Evolutionary conservation across 2,113 vertebrate species (phyloP), one percentile per base, ranked within the genome.

Genomic region (Turdus rufiventris): DNA sequence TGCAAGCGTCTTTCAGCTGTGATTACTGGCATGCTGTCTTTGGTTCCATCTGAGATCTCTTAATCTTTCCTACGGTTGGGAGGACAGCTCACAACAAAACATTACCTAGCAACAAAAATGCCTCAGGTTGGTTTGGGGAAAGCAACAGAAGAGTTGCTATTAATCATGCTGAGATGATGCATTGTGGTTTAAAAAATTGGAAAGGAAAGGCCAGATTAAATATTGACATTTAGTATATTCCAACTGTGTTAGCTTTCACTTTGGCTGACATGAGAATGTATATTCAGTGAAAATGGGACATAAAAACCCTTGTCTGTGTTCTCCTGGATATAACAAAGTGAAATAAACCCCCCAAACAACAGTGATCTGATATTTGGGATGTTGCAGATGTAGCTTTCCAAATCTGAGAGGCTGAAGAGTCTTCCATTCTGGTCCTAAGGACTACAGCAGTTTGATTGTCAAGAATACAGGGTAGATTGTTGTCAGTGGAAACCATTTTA

Each of bases 61-160:
- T 96, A 90, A 91, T 89, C 82, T 92, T 90, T 65, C 75, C 89
- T 38, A 3, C 88, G 62, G 77, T 72, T 89, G 67, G 91, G 83
- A 96, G 91, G 88, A 94, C 79, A 86, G 74, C 89, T 95, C 76
- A 58, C 78, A 91, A 87, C 85, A 96, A 62, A 80, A 94, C 73
- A 96, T 91, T 92, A 95, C 94, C 94, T 93, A 96, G 93, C 95
- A 96, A 96, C 95, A 95, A 91, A 94, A 93, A 91, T 95, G 95
- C 76, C 74, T 89, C 73, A 95, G 93, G 86, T 90, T 57, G n/a
- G 66, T 76, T 85, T 73, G 74, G 82, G 85, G 71, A 96, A 78
- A 79, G 93, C 81, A 79, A 63, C 53, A 67, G 71, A 85, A 60
- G 60, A 85, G 88, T 70, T 88, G 85, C 75, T 94, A 90, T 95